Evolutionary conservation across 2,113 vertebrate genomes (phyloP).

Genomic region (Dicerorhinus sumatrensis): DNA sequence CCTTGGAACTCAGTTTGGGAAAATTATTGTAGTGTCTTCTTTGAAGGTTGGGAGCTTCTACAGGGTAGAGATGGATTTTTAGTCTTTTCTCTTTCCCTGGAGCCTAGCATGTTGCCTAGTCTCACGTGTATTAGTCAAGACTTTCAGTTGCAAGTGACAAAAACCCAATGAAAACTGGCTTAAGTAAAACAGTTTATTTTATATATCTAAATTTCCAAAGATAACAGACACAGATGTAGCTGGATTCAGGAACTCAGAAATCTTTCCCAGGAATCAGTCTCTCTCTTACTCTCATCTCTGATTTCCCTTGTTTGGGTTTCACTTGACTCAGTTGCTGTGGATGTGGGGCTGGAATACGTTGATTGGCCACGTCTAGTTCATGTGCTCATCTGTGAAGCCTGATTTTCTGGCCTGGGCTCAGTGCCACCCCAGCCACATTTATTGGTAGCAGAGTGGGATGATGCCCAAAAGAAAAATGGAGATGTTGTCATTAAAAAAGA

Average conservation of each 20-base stretch:
- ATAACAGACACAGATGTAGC: background rate
- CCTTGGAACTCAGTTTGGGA: background rate
- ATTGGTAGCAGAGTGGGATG: background rate
- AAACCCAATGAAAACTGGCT: background rate
- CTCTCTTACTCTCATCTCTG: background rate
- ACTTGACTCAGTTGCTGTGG: background rate
- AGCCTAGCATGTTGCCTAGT: background rate
- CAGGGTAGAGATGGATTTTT: background rate
- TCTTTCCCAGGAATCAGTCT: background rate
- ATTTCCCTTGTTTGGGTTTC: background rate
- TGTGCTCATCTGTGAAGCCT: background rate
- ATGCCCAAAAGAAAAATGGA: background rate
- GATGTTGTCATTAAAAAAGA: background rate
- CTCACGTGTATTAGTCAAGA: background rate
- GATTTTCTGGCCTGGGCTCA: background rate
- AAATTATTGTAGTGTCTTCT: background rate
- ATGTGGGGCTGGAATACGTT: background rate
- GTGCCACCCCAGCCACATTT: no score
- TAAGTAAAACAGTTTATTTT: background rate
- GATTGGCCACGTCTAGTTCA: background rate
- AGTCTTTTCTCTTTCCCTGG: background rate
- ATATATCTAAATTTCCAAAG: background rate
- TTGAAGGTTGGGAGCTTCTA: background rate
- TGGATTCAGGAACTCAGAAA: background rate
- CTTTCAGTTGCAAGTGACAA: background rate